These are phyloP conservation scores for Takifugu flavidus DNA, from an alignment of 2,113 vertebrate species.

Conservation along the genomic window DNA sequence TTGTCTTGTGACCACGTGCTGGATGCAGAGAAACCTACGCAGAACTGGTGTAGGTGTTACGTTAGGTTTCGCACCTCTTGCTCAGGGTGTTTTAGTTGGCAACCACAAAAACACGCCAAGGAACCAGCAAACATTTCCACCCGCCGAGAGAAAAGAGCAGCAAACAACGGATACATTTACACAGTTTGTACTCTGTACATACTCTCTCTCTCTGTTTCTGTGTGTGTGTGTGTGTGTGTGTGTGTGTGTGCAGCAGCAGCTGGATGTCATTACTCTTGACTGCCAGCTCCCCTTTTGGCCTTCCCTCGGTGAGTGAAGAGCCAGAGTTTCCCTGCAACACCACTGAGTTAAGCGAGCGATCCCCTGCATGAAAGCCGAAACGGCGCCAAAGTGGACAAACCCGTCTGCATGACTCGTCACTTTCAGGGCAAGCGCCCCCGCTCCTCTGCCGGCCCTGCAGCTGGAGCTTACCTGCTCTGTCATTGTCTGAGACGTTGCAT, in stretches of 20 bases:
- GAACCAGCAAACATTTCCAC: no score
- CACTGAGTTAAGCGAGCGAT: constrained; percentile 51
- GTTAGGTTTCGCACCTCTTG: no score
- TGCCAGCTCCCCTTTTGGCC: constrained; percentile 47
- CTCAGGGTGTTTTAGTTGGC: no score
- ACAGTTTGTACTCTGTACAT: no score
- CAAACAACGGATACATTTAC: no score
- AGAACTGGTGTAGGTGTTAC: no score
- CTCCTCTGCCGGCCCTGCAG: no score
- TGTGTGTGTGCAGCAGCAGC: constrained; percentile 35
- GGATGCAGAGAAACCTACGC: background rate
- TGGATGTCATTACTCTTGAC: constrained; percentile 63
- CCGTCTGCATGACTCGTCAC: constrained; percentile 26
- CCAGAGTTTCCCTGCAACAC: constrained; percentile 38
- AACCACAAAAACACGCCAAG: no score
- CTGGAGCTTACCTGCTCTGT: no score
- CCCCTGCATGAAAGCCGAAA: constrained; percentile 24
- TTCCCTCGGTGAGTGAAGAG: constrained; percentile 51
- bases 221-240: constrained; percentile 11
- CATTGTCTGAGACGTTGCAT: background rate
- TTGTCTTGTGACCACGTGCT: background rate
- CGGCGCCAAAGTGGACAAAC: constrained; percentile 29
- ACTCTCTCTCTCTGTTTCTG: constrained; percentile 4
- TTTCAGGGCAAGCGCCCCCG: background rate
- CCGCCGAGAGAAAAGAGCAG: no score